Evolutionary conservation across 2,888 invertebrate genomes (phyloP).

Genomic region (Heliconius hortense): DNA sequence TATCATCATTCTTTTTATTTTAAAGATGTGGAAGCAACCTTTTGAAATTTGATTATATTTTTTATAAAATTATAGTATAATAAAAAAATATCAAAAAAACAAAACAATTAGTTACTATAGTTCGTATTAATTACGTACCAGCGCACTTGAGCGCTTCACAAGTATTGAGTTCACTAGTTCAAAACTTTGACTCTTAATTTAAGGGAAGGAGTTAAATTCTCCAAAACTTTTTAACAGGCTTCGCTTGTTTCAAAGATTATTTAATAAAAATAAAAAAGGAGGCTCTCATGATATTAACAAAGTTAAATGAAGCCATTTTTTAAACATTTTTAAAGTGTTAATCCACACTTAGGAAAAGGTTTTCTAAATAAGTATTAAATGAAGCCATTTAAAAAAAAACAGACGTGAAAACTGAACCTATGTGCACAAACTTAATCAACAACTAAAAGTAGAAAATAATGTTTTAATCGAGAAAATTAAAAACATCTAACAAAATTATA

Average conservation of each 20-base stretch:
- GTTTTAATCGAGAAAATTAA: not conserved
- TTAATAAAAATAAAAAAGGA: conserved; percentile 13
- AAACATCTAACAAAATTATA: not conserved
- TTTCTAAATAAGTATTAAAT: no score
- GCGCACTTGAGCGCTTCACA: conserved; percentile 17
- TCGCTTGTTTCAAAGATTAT: conserved; percentile 15
- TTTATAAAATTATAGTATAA: not conserved
- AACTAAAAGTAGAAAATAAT: not conserved
- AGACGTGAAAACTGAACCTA: no score
- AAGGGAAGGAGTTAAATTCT: conserved; percentile 8
- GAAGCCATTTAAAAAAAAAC: not conserved
- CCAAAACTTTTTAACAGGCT: conserved; percentile 10
- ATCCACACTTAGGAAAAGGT: no score
- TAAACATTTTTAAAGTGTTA: no score
- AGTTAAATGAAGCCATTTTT: not conserved
- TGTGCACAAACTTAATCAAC: no score
- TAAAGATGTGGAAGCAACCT: no score
- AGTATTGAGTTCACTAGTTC: conserved; percentile 17
- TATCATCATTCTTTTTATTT: no score
- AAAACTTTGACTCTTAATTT: conserved; percentile 14
- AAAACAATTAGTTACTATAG: not conserved
- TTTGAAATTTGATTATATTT: not conserved
- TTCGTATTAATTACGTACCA: conserved; percentile 6
- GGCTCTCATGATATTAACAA: not conserved
- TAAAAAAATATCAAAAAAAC: not conserved